phyloP scores from a whole-genome alignment of 2,113 vertebrate genomes.

The Coptodon bakossiorum region DNA sequence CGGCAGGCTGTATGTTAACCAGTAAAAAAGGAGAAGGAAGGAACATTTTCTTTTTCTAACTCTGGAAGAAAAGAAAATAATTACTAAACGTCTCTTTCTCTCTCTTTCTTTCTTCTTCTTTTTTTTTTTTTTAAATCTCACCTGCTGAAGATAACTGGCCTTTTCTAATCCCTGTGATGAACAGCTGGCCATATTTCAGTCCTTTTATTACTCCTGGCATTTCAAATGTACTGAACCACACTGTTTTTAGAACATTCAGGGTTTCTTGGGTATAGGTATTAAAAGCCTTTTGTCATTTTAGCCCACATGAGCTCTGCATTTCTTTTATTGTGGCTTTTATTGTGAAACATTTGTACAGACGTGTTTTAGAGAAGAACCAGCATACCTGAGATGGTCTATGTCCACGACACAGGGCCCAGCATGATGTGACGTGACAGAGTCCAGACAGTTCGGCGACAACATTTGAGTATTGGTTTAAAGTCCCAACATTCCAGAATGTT shows the following conservation, averaged over 20 bases:
- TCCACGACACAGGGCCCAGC: not conserved
- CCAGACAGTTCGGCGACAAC: not conserved
- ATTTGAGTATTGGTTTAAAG: not conserved
- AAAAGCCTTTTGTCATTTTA: not conserved
- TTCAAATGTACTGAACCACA: not conserved
- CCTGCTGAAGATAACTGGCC: not conserved
- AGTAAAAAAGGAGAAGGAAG: not conserved
- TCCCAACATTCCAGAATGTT: not conserved
- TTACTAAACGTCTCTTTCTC: not conserved
- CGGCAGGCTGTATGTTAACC: not conserved
- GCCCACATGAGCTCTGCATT: not conserved
- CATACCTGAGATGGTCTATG: not conserved
- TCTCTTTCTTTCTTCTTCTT: fast-evolving
- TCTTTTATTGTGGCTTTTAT: not conserved
- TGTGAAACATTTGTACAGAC: not conserved
- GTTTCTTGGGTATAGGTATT: not conserved
- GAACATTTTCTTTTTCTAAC: not conserved
- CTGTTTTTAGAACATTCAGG: not conserved
- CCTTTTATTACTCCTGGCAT: not conserved
- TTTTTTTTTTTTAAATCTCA: not conserved
- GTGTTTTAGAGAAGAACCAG: not conserved
- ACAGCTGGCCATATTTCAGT: not conserved
- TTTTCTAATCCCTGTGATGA: not conserved
- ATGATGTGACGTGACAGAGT: not conserved
- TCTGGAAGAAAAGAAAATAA: not conserved